Conservation (phyloP, 2,113 vertebrate genomes). For the Engystomops pustulosus region DNA sequence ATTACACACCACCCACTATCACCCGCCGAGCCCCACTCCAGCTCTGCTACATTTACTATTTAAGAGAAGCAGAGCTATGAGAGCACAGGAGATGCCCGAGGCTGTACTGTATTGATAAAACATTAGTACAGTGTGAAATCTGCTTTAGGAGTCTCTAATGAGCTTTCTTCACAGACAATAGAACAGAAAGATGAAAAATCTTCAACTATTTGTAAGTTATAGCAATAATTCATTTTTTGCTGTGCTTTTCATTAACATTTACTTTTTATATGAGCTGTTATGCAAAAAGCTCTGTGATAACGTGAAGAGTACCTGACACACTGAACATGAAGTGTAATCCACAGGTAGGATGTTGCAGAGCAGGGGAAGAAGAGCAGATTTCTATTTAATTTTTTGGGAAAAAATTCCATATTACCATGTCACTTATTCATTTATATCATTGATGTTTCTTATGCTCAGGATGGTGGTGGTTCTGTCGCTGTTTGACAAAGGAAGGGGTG, state of each 20-base stretch:
- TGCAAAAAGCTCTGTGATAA: too few species aligned
- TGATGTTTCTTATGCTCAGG: too few species aligned
- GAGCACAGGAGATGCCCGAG: constrained; percentile 1
- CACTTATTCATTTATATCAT: too few species aligned
- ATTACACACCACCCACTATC: constrained; percentile 48
- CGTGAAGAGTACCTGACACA: too few species aligned
- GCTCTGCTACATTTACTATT: neutral
- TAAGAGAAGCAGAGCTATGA: constrained; percentile 6
- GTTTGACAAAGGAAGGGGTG: too few species aligned
- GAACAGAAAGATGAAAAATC: neutral
- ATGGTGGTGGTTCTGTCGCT: too few species aligned
- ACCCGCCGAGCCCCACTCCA: neutral
- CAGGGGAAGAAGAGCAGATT: too few species aligned
- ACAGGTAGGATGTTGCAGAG: too few species aligned
- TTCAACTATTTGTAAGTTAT: neutral
- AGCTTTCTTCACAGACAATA: constrained; percentile 5
- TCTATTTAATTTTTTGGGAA: too few species aligned
- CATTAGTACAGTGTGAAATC: constrained; percentile 1
- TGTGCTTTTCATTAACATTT: neutral
- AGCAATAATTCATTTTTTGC: neutral
- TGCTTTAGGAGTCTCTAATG: constrained; percentile 9
- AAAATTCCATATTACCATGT: too few species aligned
- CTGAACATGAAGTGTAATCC: too few species aligned
- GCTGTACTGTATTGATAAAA: constrained; percentile 29
- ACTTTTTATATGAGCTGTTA: neutral